Evolutionary conservation across 2,113 vertebrate genomes (phyloP), one percentile per base, ranked within the genome.

Genomic region (Geothlypis trichas): DNA sequence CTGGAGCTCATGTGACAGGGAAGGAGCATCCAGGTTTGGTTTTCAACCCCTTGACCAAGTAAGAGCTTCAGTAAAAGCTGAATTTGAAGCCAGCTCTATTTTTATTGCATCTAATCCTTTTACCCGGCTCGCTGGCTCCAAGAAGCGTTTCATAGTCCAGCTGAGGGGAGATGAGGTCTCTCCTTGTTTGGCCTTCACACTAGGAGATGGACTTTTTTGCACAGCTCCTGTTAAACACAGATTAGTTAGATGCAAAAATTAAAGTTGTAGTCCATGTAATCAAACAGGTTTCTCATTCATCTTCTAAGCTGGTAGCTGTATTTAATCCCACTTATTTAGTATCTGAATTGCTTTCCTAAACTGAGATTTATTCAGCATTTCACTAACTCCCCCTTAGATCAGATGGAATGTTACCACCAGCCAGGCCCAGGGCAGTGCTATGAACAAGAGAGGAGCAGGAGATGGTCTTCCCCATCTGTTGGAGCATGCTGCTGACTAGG

Each of bases 81-180:
- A 89, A 44, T 84, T 84, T 92, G 67, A 87, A 91, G 69, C 18
- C 72, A 44, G 88, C 5, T 3, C 24, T 28, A 27, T 16, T 76
- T 76, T 82, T 83, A 65, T 19, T 85, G 71, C 21, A 92, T 72
- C 44, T 69, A 90, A 92, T 92, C 31, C 28, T 76, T 78, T 83
- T 97, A 98, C 98, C 97, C 98, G 97, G 89, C 98, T 98, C 73
- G 97, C 90, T 74, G 98, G 99, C 61, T 98, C 98, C 62, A 98
- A 97, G 96, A 99, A 99, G 9, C 97, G 96, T 93, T 98, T 98
- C 97, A 98, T 98, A 61, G 98, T 98, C 98, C 98, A 99, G 97
- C 98, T 98, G 94, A 99, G 98, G 9, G 95, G 77, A 19, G 98
- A 95, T 14, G 98, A 97, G 17, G 96, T 96, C 18, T 98, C 98